A percentile compares a stretch with the other conserved stretches of the same genome.
phyloP scores from a whole-genome alignment of 2,113 vertebrate genomes.

The Petaurus breviceps region DNA sequence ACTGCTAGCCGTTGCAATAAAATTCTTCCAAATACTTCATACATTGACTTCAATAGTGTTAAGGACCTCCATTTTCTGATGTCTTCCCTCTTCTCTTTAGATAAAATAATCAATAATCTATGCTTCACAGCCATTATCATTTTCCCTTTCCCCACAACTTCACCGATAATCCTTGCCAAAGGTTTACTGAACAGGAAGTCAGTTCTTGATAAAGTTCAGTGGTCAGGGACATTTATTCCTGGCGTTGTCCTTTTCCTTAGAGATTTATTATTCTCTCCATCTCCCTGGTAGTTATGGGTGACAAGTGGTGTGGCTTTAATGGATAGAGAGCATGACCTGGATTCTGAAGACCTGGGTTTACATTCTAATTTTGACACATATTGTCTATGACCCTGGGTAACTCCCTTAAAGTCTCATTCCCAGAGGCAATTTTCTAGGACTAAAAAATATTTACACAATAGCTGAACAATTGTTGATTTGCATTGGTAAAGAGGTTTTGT shows the following conservation, averaged over 20 bases:
- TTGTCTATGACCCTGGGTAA: not conserved
- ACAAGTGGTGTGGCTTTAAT: not conserved
- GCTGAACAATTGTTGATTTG: not conserved
- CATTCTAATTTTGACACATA: not conserved
- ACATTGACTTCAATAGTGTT: not conserved
- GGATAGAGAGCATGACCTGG: not conserved
- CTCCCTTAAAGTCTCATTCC: not conserved
- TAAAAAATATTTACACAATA: not conserved
- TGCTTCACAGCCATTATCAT: not conserved
- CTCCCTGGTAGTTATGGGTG: not conserved
- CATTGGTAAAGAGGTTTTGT: not conserved
- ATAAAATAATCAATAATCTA: conserved; percentile 24
- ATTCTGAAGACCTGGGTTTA: not conserved
- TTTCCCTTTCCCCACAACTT: not conserved
- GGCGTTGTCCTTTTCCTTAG: conserved; percentile 4
- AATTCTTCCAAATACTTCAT: conserved; percentile 4
- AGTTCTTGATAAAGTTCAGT: conserved; percentile 5
- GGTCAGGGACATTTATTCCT: not conserved
- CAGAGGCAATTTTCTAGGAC: not conserved
- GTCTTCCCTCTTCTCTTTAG: not conserved
- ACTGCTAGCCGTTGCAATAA: not conserved
- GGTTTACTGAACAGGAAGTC: not conserved
- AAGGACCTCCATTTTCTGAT: not conserved
- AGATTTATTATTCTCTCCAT: not conserved
- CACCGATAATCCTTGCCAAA: conserved; percentile 7